phyloP scores from a whole-genome alignment of 2,113 vertebrate genomes.

The Atlantisia rogersi region DNA sequence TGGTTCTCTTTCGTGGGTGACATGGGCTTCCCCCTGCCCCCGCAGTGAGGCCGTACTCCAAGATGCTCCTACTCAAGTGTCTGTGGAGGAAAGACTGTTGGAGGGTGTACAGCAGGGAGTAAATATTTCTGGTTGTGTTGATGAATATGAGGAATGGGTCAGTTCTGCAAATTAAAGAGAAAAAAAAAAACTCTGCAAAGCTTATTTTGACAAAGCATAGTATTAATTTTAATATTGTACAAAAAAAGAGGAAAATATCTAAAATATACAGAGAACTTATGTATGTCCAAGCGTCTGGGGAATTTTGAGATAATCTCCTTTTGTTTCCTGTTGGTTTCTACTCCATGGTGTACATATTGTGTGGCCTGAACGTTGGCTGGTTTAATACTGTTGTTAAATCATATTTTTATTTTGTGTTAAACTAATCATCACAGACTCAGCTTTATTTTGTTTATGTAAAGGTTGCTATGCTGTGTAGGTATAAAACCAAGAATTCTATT shows the following conservation, averaged over 20 bases:
- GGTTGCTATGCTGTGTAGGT: slow-evolving; percentile 62
- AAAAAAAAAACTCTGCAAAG: background rate
- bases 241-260: slow-evolving; percentile 16
- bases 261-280: slow-evolving; percentile 49
- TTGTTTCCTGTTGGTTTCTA: slow-evolving; percentile 48
- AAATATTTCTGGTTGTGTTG: background rate
- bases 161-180: background rate
- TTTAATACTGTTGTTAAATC: slow-evolving; percentile 63
- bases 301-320: slow-evolving; percentile 34
- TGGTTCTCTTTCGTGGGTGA: background rate
- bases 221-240: slow-evolving; percentile 57
- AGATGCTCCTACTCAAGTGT: background rate
- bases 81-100: background rate
- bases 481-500: slow-evolving; percentile 74
- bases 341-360: slow-evolving; percentile 67
- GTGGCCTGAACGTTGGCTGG: slow-evolving; percentile 43
- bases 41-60: no score
- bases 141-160: background rate
- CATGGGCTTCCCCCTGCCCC: no score
- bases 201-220: slow-evolving; percentile 54
- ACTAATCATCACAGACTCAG: slow-evolving; percentile 62
- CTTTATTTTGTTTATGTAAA: slow-evolving; percentile 74
- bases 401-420: slow-evolving; percentile 75
- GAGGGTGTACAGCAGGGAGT: slow-evolving; percentile 26
- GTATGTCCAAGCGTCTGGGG: slow-evolving; percentile 33